Percentiles rank a stretch among this genome's conserved stretches.
Evolutionary conservation across 2,888 invertebrate genomes (phyloP).

Genomic region (Platynereis dumerilii): DNA sequence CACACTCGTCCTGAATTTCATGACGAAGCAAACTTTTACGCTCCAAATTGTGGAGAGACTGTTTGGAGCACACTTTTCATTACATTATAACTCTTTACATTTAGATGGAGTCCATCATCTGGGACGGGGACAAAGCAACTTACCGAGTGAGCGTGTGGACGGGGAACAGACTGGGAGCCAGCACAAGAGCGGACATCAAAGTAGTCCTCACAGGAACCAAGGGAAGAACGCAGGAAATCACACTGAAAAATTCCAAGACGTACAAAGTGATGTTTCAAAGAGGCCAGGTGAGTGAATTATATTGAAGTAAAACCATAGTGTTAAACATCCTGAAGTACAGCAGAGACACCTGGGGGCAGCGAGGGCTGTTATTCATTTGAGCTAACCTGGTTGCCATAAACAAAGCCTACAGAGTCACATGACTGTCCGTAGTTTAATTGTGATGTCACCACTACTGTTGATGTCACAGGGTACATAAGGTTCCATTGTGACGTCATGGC

Average conservation of each 20-base stretch:
- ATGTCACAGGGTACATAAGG: no score
- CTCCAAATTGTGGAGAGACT: no score
- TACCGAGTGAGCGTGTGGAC: slow-evolving; percentile 56
- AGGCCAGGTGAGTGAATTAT: slow-evolving; percentile 49
- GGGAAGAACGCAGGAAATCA: slow-evolving; percentile 53
- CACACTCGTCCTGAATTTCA: no score
- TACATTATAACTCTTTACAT: no score
- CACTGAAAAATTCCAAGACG: slow-evolving; percentile 48
- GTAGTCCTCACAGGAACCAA: slow-evolving; percentile 56
- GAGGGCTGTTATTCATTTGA: background rate
- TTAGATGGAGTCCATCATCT: slow-evolving; percentile 21
- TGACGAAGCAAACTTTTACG: no score
- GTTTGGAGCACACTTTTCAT: no score
- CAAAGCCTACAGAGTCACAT: no score
- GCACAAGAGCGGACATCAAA: slow-evolving; percentile 55
- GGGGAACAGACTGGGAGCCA: slow-evolving; percentile 53
- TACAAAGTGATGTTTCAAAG: slow-evolving; percentile 59
- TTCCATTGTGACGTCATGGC: no score
- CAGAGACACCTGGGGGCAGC: background rate
- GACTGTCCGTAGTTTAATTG: background rate
- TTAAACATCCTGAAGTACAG: no score
- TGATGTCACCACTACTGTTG: background rate
- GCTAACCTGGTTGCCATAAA: no score
- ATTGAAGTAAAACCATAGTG: no score
- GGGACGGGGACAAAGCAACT: slow-evolving; percentile 38